These are phyloP conservation scores for Lontra canadensis DNA, from an alignment of 2,113 vertebrate genomes.

Conservation along the genomic window DNA sequence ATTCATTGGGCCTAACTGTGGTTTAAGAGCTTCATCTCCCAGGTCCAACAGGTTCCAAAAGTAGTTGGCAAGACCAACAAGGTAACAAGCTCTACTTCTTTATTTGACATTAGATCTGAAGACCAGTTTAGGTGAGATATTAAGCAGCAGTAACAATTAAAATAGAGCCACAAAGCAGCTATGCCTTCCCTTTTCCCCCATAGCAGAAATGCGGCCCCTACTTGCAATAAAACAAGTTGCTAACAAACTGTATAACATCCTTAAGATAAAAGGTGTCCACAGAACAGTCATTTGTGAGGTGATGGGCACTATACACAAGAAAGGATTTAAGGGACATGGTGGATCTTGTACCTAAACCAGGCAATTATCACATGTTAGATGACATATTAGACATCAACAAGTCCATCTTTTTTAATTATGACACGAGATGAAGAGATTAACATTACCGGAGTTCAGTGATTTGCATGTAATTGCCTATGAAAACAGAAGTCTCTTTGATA, in stretches of 20 bases:
- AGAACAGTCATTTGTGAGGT: constrained; percentile 12
- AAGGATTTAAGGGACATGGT: neutral
- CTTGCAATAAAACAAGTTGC: neutral
- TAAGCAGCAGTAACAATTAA: neutral
- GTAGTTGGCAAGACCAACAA: neutral
- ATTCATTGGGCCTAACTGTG: neutral
- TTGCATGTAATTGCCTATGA: constrained; percentile 14
- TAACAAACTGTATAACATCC: neutral
- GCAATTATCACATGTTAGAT: neutral
- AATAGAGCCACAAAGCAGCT: neutral
- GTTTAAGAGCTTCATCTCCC: neutral
- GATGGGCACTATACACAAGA: neutral
- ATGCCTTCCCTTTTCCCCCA: neutral
- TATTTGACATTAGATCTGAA: neutral
- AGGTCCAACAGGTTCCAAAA: neutral
- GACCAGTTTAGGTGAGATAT: neutral
- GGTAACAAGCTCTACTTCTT: neutral
- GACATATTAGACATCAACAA: neutral
- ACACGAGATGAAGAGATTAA: neutral
- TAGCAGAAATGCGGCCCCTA: neutral
- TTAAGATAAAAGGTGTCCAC: constrained; percentile 13
- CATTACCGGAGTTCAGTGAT: neutral
- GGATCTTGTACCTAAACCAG: neutral
- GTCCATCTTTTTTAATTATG: neutral
- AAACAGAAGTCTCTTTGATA: constrained; percentile 47